A percentile compares a stretch with the other conserved stretches of the same genome.
phyloP scores from a whole-genome alignment of 2,113 vertebrate genomes.

The Lophius piscatorius region DNA sequence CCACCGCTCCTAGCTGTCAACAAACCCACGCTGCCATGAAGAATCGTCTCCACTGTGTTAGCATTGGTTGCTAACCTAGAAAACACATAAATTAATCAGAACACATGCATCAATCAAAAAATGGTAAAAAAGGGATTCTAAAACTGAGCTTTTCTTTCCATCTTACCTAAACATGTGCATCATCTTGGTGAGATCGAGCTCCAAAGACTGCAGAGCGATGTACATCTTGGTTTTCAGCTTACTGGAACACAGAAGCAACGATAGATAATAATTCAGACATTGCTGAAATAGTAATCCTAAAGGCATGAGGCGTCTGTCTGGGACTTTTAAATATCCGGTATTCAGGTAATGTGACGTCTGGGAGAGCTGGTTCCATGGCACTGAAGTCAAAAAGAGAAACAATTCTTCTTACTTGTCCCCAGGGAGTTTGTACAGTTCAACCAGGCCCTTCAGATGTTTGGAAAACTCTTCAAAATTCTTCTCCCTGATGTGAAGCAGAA shows the following conservation, averaged over 20 bases:
- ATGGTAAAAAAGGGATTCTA: not conserved
- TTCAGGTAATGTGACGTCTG: no score
- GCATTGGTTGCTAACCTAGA: conserved; percentile 94
- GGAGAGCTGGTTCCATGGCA: no score
- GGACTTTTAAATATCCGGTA: no score
- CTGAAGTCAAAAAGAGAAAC: no score
- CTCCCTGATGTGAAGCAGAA: conserved; percentile 80
- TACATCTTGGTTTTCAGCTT: conserved; percentile 99
- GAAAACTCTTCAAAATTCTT: conserved; percentile 99
- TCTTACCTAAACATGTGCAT: conserved; percentile 95
- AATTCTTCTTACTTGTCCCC: conserved; percentile 90
- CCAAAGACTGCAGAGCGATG: conserved; percentile 94
- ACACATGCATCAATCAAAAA: conserved; percentile 15
- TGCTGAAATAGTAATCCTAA: no score
- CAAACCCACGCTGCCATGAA: conserved; percentile 93
- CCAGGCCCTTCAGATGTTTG: conserved; percentile 95
- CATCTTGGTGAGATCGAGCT: conserved; percentile 98
- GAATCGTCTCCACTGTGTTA: conserved; percentile 91
- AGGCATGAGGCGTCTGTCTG: no score
- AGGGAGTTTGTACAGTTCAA: conserved; percentile 95
- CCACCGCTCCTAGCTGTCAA: conserved; percentile 93
- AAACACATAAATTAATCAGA: conserved; percentile 17
- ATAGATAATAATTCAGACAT: no score
- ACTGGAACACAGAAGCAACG: conserved; percentile 71
- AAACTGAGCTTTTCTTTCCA: not conserved